These are phyloP conservation scores for Magallana angulata DNA, from an alignment of 1,140 invertebrate species.

Conservation along the genomic window DNA sequence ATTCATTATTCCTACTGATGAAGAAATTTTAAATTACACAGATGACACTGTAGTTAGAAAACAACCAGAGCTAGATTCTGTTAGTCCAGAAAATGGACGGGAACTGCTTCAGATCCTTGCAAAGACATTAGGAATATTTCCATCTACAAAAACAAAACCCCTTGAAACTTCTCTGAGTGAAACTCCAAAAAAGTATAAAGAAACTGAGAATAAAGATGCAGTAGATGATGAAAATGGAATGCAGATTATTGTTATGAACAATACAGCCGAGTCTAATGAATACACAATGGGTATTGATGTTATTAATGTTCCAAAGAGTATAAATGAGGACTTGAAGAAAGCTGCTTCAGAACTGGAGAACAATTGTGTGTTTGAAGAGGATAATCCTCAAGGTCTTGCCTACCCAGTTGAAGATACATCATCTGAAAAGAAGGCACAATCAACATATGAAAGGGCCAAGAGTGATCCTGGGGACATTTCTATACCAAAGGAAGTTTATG, in stretches of 20 bases:
- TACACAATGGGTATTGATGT: constrained; percentile 47
- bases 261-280: constrained; percentile 9
- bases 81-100: constrained; percentile 35
- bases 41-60: not conserved
- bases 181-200: not conserved
- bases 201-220: not conserved
- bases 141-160: constrained; percentile 23
- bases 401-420: not conserved
- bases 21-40: constrained; percentile 6
- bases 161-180: not conserved
- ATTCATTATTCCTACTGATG: constrained; percentile 34
- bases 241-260: constrained; percentile 51
- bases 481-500: constrained; percentile 9
- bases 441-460: no score
- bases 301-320: constrained; percentile 37
- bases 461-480: not conserved
- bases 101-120: constrained; percentile 43
- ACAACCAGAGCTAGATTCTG: constrained; percentile 27
- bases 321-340: constrained; percentile 7
- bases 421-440: not conserved
- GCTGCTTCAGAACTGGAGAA: not conserved
- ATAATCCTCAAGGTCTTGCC: not conserved
- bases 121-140: constrained; percentile 45
- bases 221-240: not conserved
- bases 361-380: not conserved